phyloP scores from a whole-genome alignment of 2,888 invertebrate genomes.

The Cantharis rufa region DNA sequence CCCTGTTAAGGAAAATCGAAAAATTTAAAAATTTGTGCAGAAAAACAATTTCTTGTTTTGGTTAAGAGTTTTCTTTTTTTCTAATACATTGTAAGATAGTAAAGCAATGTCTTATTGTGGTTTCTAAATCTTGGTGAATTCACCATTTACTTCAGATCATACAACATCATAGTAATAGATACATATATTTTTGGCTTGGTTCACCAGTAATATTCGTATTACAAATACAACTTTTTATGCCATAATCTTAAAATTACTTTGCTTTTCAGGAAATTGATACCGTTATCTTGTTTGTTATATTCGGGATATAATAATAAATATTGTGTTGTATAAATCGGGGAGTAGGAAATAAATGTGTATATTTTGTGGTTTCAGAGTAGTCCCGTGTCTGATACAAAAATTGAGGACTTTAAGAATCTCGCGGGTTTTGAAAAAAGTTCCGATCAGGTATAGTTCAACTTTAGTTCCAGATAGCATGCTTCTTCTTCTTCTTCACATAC shows the following conservation, averaged over 20 bases:
- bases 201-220: not conserved
- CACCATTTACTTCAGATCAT: no score
- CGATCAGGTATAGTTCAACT: slow-evolving; percentile 29
- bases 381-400: slow-evolving; percentile 22
- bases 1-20: not conserved
- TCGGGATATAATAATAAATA: not conserved
- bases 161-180: no score
- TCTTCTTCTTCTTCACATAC: slow-evolving; percentile 21
- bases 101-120: no score
- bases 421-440: slow-evolving; percentile 20
- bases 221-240: not conserved
- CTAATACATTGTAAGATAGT: no score
- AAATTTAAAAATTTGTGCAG: not conserved
- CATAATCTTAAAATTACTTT: not conserved
- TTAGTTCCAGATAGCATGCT: slow-evolving; percentile 25
- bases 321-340: not conserved
- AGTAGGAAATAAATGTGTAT: not conserved
- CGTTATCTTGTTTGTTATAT: slow-evolving; percentile 6
- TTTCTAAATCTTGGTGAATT: no score
- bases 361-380: slow-evolving; percentile 27
- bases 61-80: no score
- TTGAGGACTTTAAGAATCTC: slow-evolving; percentile 7
- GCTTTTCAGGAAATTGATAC: slow-evolving; percentile 6
- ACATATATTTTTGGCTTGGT: not conserved
- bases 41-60: not conserved